These are phyloP conservation scores for Odobenus rosmarus DNA, from an alignment of 2,113 vertebrate species.

Conservation along the genomic window DNA sequence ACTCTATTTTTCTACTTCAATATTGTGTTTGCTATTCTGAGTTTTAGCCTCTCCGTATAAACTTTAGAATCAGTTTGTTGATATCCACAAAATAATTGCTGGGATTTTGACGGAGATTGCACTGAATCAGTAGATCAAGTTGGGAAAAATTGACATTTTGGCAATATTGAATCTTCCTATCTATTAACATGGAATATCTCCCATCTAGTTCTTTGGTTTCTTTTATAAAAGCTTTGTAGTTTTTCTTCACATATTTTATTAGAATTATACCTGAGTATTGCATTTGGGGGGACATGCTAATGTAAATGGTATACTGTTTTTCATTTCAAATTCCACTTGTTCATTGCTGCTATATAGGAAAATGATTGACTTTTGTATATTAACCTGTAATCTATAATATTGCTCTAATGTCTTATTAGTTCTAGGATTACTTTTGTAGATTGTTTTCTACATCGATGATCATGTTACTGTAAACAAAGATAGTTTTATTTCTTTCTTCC, in stretches of 20 bases:
- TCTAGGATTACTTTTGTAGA: background rate
- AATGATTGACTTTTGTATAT: background rate
- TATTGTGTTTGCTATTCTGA: background rate
- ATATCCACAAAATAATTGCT: background rate
- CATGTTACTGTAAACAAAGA: background rate
- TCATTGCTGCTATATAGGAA: background rate
- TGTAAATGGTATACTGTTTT: background rate
- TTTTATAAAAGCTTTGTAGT: background rate
- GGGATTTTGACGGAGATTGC: background rate
- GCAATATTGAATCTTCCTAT: background rate
- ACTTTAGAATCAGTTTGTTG: background rate
- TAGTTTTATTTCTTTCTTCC: background rate
- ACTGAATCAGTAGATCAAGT: background rate
- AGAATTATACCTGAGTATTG: background rate
- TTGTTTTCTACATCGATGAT: background rate
- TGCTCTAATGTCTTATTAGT: background rate
- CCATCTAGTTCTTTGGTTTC: background rate
- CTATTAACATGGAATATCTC: background rate
- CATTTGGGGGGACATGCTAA: background rate
- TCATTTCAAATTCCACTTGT: background rate
- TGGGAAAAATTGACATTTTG: background rate
- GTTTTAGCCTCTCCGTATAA: background rate
- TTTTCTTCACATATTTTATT: background rate
- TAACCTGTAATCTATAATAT: background rate
- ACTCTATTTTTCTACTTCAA: background rate